phyloP scores from a whole-genome alignment of 2,888 invertebrate species.

The Drosophila putrida region DNA sequence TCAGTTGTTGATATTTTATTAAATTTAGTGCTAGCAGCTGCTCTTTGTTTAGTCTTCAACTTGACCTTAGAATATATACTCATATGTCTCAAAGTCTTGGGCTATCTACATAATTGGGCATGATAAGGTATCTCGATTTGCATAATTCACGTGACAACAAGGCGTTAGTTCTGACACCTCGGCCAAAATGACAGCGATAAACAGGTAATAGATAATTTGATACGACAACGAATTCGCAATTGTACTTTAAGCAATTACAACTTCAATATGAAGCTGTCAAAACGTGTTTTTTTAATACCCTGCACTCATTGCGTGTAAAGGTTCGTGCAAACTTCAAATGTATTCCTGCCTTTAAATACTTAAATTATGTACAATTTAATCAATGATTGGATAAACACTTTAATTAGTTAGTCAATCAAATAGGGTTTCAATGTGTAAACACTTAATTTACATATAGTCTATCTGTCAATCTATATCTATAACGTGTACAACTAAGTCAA shows the following conservation, averaged over 20 bases:
- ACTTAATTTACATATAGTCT: not conserved
- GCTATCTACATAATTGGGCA: conserved; percentile 39
- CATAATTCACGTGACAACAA: conserved; percentile 46
- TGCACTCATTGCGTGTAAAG: not conserved
- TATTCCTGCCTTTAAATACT: not conserved
- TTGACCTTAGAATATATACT: conserved; percentile 53
- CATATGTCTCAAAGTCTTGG: not conserved
- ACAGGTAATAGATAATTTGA: conserved; percentile 8
- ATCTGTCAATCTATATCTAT: not conserved
- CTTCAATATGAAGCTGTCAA: conserved; percentile 36
- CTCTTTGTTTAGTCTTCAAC: conserved; percentile 54
- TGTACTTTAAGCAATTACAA: conserved; percentile 13
- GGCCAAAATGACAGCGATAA: conserved; percentile 20
- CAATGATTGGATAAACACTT: no score
- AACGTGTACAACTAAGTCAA: not conserved
- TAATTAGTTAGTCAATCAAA: not conserved
- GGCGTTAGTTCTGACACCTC: conserved; percentile 49
- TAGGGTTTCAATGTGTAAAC: not conserved
- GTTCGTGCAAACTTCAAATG: not conserved
- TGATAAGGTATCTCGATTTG: conserved; percentile 48
- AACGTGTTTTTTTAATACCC: conserved; percentile 34
- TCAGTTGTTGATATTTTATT: conserved; percentile 37
- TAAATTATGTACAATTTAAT: no score
- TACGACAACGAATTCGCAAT: conserved; percentile 9
- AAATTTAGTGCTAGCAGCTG: conserved; percentile 39